These are phyloP conservation scores for Rallus limicola DNA, from an alignment of 2,113 vertebrate genomes.

Conservation along the genomic window DNA sequence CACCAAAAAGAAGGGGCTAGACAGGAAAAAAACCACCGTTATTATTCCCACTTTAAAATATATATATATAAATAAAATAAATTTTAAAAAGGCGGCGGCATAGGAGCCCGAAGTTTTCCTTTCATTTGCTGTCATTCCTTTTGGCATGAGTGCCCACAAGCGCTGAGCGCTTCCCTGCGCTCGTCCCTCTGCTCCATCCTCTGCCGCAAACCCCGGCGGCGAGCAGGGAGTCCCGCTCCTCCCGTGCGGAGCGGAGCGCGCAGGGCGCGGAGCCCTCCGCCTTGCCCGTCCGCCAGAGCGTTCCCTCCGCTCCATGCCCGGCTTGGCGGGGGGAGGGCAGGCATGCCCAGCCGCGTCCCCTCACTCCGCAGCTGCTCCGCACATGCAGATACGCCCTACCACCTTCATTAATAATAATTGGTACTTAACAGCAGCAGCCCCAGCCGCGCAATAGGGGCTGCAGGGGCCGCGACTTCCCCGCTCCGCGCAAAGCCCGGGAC, in stretches of 20 bases:
- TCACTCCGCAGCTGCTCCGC: neutral
- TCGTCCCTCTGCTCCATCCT: neutral
- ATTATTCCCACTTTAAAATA: neutral
- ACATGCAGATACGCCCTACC: neutral
- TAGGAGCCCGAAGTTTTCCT: neutral
- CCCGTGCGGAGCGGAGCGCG: neutral
- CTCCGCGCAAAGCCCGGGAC: neutral
- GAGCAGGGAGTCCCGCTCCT: neutral
- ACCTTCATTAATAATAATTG: neutral
- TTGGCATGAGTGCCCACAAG: neutral
- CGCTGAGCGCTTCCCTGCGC: neutral
- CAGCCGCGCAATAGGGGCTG: neutral
- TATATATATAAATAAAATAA: rapidly evolving
- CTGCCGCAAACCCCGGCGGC: neutral
- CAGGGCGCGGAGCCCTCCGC: neutral
- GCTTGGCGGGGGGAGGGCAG: no score
- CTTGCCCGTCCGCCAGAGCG: neutral
- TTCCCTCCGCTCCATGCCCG: no score
- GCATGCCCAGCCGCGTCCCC: neutral
- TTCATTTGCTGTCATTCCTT: neutral
- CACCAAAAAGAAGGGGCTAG: neutral
- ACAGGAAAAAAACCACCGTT: neutral
- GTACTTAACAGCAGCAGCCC: neutral
- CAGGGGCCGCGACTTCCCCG: neutral
- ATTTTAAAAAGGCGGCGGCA: neutral